Evolutionary conservation across 92 coral and sea anemone genomes (phyloP).

Genomic region (Parazoanthus swiftii): DNA sequence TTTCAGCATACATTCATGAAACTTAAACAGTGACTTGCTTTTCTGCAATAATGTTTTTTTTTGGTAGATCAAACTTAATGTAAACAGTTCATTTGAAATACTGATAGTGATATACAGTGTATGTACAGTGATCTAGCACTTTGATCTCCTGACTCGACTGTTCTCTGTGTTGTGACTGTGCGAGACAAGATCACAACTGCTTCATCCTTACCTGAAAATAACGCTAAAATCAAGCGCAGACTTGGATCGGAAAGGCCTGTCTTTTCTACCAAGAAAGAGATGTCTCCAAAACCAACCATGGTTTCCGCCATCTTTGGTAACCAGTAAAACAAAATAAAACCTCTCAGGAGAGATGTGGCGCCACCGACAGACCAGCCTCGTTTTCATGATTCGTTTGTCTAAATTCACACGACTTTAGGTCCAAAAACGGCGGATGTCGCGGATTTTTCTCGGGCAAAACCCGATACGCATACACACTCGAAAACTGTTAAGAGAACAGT

Average conservation of each 20-base stretch:
- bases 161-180: neutral
- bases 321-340: too few species aligned
- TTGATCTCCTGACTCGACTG: neutral
- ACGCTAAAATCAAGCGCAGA: constrained; percentile 72
- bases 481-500: too few species aligned
- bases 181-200: neutral
- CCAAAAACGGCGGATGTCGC: too few species aligned
- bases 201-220: constrained; percentile 68
- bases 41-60: too few species aligned
- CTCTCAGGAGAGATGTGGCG: neutral
- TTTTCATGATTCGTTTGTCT: neutral
- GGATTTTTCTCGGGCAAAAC: too few species aligned
- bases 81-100: neutral
- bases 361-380: neutral
- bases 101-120: too few species aligned
- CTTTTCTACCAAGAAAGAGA: constrained; percentile 69
- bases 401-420: too few species aligned
- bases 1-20: too few species aligned
- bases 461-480: too few species aligned
- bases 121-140: neutral
- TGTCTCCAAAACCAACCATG: constrained; percentile 64
- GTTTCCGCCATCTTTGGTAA: constrained; percentile 73
- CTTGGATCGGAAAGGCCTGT: constrained; percentile 84
- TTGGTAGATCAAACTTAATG: neutral
- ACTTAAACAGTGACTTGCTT: too few species aligned